A percentile compares a stretch with the other conserved stretches of the same genome.
phyloP scores from a whole-genome alignment of 2,888 invertebrate species.

The Andricus curvator region DNA sequence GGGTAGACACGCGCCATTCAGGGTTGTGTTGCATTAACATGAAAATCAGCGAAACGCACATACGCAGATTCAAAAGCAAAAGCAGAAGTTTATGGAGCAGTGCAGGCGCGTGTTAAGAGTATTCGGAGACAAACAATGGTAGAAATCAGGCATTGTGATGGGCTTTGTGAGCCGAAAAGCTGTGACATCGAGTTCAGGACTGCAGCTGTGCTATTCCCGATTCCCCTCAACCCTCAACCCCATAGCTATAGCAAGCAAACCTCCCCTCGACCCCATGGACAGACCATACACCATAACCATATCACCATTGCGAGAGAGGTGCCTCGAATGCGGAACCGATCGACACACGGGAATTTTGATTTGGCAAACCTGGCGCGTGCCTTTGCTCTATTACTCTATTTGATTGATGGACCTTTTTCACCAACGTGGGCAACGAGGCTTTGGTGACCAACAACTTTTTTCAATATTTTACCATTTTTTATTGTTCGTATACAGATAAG shows the following conservation, averaged over 20 bases:
- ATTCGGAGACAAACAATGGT: conserved; percentile 69
- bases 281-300: not conserved
- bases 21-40: conserved; percentile 21
- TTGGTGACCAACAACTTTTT: not conserved
- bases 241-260: conserved; percentile 22
- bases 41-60: conserved; percentile 37
- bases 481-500: no score
- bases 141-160: conserved; percentile 76
- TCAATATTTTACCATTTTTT: no score
- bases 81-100: conserved; percentile 51
- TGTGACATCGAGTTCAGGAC: conserved; percentile 75
- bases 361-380: conserved; percentile 42
- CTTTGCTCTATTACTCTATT: conserved; percentile 40
- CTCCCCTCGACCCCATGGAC: conserved; percentile 46
- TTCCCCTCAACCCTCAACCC: conserved; percentile 11
- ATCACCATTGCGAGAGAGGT: conserved; percentile 36
- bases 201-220: conserved; percentile 61
- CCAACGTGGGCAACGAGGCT: not conserved
- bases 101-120: conserved; percentile 66
- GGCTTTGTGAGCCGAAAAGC: conserved; percentile 73
- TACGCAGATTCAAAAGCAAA: conserved; percentile 49
- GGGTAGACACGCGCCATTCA: conserved; percentile 54
- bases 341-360: conserved; percentile 45
- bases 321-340: conserved; percentile 42
- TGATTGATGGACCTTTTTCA: conserved; percentile 18